phyloP scores from a whole-genome alignment of 2,888 invertebrate species.

The Metopia argyrocephala region DNA sequence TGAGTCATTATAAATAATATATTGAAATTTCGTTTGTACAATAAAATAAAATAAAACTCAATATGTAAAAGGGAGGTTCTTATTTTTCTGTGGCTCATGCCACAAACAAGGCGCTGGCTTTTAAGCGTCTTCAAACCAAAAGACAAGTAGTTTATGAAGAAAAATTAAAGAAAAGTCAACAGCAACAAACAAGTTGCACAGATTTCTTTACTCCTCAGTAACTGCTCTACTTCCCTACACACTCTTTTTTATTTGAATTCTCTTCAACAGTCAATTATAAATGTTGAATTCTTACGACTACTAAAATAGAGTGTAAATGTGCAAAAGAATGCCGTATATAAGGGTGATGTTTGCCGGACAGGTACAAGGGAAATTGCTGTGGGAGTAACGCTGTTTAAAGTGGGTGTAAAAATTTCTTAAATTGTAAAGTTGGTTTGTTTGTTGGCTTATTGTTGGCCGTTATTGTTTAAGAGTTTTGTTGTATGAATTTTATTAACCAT shows the following conservation, averaged over 20 bases:
- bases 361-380: not conserved
- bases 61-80: slow-evolving; percentile 44
- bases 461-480: slow-evolving; percentile 47
- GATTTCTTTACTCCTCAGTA: slow-evolving; percentile 7
- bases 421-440: slow-evolving; percentile 46
- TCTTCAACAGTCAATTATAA: slow-evolving; percentile 58
- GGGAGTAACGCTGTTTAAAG: not conserved
- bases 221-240: not conserved
- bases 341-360: not conserved
- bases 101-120: slow-evolving; percentile 18
- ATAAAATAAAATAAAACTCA: not conserved
- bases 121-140: not conserved
- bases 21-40: slow-evolving; percentile 51
- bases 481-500: slow-evolving; percentile 54
- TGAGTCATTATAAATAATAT: slow-evolving; percentile 65
- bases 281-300: slow-evolving; percentile 38
- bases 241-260: slow-evolving; percentile 9
- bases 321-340: not conserved
- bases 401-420: slow-evolving; percentile 28
- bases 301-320: slow-evolving; percentile 43
- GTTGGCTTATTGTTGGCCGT: slow-evolving; percentile 10
- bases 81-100: slow-evolving; percentile 26
- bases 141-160: not conserved
- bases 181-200: slow-evolving; percentile 8
- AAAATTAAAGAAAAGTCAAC: not conserved